These are phyloP conservation scores for Halyomorpha halys DNA, from an alignment of 1,140 invertebrate genomes.

Conservation along the genomic window DNA sequence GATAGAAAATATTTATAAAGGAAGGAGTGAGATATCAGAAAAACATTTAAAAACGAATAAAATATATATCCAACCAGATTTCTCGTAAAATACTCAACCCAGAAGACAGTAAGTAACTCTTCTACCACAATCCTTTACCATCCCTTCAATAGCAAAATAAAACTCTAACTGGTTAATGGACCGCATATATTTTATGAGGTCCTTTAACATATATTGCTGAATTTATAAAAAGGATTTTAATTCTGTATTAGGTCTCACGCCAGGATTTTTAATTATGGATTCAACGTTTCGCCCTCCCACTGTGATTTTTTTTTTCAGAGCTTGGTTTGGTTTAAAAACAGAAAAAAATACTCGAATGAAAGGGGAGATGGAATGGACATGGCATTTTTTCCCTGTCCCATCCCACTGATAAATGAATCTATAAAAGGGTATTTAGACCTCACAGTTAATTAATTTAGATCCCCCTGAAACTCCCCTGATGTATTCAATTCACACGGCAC, in stretches of 20 bases:
- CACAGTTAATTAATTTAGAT: conserved; percentile 16
- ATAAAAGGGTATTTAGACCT: conserved; percentile 17
- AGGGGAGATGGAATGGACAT: conserved; percentile 6
- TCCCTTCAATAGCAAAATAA: background rate
- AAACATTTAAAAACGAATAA: too few relatives aligned
- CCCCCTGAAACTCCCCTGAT: conserved; percentile 2
- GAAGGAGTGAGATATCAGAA: too few relatives aligned
- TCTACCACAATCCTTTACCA: too few relatives aligned
- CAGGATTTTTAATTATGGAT: conserved; percentile 9
- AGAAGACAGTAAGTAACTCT: too few relatives aligned
- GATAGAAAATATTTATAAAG: too few relatives aligned
- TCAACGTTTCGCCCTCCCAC: conserved; percentile 4
- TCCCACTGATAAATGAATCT: conserved; percentile 17
- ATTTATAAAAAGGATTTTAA: conserved; percentile 20
- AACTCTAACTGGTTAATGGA: conserved; percentile 8
- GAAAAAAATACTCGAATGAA: conserved; percentile 11
- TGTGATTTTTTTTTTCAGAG: conserved; percentile 4
- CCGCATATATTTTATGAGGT: conserved; percentile 18
- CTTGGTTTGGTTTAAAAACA: background rate
- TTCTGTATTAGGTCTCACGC: conserved; percentile 11
- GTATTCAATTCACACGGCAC: conserved; percentile 10
- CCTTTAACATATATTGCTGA: conserved; percentile 20
- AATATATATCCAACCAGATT: too few relatives aligned
- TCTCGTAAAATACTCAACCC: too few relatives aligned
- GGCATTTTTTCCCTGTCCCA: conserved; percentile 17